These are phyloP conservation scores for Acanthosepion pharaonis DNA, from an alignment of 2,888 invertebrate species.

Conservation along the genomic window DNA sequence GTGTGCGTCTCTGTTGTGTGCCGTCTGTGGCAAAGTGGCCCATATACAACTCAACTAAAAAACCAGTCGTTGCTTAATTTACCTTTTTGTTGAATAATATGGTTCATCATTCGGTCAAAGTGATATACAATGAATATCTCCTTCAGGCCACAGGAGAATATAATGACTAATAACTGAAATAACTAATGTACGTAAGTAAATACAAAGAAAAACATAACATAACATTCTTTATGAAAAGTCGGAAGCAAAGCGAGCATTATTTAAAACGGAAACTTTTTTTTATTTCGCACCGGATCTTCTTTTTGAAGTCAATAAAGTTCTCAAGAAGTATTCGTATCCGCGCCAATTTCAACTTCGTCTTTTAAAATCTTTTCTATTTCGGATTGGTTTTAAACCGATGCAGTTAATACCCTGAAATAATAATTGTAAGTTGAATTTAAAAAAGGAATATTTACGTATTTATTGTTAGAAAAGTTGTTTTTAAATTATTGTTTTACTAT, in stretches of 20 bases:
- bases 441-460: background rate
- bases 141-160: too few relatives aligned
- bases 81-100: too few relatives aligned
- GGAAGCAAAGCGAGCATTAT: background rate
- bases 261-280: background rate
- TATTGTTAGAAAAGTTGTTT: background rate
- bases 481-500: background rate
- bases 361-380: background rate
- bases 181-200: too few relatives aligned
- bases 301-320: background rate
- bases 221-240: background rate
- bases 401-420: background rate
- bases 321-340: background rate
- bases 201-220: background rate
- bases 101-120: too few relatives aligned
- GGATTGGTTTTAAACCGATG: background rate
- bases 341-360: background rate
- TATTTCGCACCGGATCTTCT: background rate
- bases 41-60: too few relatives aligned
- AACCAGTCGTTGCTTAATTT: too few relatives aligned
- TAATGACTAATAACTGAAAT: too few relatives aligned
- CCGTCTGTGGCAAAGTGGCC: too few relatives aligned
- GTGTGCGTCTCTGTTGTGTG: too few relatives aligned
- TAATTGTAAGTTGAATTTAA: background rate
- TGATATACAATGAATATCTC: too few relatives aligned